These are phyloP conservation scores for Galemys pyrenaicus DNA, from an alignment of 2,113 vertebrate species.

Conservation along the genomic window DNA sequence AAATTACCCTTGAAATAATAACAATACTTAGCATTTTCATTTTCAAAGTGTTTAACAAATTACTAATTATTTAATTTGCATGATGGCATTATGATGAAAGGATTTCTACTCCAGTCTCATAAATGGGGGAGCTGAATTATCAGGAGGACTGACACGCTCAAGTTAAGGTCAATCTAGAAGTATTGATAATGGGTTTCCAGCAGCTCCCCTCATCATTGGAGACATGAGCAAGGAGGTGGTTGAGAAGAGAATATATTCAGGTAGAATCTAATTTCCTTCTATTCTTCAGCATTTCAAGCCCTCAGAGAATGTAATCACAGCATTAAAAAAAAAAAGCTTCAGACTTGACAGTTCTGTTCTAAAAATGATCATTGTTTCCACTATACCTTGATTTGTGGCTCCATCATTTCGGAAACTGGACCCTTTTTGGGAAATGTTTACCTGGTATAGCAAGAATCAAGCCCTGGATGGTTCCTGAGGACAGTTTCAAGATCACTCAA, in stretches of 20 bases:
- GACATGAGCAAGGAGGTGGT: background rate
- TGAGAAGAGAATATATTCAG: background rate
- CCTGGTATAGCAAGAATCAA: background rate
- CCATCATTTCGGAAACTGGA: background rate
- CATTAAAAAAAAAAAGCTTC: background rate
- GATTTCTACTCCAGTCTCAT: background rate
- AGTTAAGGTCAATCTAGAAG: background rate
- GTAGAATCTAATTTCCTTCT: background rate
- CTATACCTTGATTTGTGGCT: background rate
- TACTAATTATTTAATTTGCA: slow-evolving; percentile 73
- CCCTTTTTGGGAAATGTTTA: background rate
- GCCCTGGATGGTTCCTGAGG: background rate
- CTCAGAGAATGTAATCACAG: background rate
- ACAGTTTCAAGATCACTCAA: no score
- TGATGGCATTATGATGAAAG: slow-evolving; percentile 18
- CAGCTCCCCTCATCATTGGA: background rate
- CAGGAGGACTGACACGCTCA: background rate
- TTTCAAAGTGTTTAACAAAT: slow-evolving; percentile 71
- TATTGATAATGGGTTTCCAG: background rate
- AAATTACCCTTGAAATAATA: slow-evolving; percentile 79
- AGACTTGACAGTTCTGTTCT: background rate
- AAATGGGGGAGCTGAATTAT: background rate
- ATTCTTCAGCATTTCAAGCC: background rate
- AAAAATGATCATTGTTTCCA: background rate
- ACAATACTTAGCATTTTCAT: slow-evolving; percentile 73